These are phyloP conservation scores for Ellobium chinense DNA, from an alignment of 2,888 invertebrate genomes.

Conservation along the genomic window DNA sequence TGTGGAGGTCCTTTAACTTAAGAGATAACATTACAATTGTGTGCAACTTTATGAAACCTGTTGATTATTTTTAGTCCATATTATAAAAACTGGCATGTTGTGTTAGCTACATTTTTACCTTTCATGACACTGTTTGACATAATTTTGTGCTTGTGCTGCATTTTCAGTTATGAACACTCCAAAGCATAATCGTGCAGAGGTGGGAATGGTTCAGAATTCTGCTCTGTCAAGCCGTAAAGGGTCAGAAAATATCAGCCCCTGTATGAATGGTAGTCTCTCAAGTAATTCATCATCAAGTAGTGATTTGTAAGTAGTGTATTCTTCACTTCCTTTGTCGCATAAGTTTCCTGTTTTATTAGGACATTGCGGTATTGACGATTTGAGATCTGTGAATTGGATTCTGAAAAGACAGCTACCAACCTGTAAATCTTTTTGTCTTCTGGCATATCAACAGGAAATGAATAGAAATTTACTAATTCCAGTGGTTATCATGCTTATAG, in stretches of 20 bases:
- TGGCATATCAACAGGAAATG: too few species aligned
- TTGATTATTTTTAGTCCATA: too few species aligned
- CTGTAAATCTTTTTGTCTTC: too few species aligned
- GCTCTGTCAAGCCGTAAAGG: not conserved
- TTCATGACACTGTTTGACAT: not conserved
- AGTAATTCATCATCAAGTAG: not conserved
- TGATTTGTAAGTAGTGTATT: conserved; percentile 7
- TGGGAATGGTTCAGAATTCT: conserved; percentile 3
- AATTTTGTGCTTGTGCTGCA: too few species aligned
- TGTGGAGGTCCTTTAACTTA: too few species aligned
- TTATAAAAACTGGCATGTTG: not conserved
- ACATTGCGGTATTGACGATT: not conserved
- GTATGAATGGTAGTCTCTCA: not conserved
- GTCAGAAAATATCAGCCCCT: conserved; percentile 21
- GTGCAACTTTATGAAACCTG: too few species aligned
- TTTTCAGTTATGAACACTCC: not conserved
- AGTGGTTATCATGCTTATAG: too few species aligned
- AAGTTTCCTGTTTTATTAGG: not conserved
- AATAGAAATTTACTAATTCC: too few species aligned
- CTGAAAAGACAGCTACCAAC: too few species aligned
- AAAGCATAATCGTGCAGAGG: conserved; percentile 22
- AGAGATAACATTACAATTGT: too few species aligned
- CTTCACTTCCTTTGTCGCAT: too few species aligned
- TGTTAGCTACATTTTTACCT: not conserved
- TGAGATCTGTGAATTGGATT: not conserved